These are phyloP conservation scores for Drosophila tristis DNA, from an alignment of 1,140 invertebrate genomes.

Conservation along the genomic window DNA sequence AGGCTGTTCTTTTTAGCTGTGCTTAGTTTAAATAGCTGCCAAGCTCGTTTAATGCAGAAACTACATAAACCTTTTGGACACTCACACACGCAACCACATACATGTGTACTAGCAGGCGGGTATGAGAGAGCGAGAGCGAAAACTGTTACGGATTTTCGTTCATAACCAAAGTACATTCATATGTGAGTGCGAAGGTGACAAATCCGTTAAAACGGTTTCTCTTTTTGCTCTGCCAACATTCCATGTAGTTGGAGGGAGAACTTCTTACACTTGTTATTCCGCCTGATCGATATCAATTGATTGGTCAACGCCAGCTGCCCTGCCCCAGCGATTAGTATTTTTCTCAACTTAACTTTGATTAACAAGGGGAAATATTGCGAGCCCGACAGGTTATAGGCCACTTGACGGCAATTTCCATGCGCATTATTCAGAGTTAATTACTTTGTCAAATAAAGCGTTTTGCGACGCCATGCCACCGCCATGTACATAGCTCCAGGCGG, in stretches of 20 bases:
- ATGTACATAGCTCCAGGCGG: background rate
- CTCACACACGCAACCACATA: too few relatives aligned
- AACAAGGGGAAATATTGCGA: slow-evolving; percentile 37
- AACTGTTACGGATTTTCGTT: too few relatives aligned
- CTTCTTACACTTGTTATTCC: slow-evolving; percentile 30
- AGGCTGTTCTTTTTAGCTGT: too few relatives aligned
- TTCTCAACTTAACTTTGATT: slow-evolving; percentile 42
- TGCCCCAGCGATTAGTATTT: slow-evolving; percentile 8
- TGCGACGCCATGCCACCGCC: slow-evolving; percentile 4
- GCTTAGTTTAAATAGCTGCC: too few relatives aligned
- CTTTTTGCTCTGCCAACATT: slow-evolving; percentile 18
- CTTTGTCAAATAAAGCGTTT: slow-evolving; percentile 71
- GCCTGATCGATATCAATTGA: slow-evolving; percentile 56
- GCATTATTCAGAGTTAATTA: slow-evolving; percentile 77
- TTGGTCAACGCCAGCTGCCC: slow-evolving; percentile 11
- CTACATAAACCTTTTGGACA: too few relatives aligned
- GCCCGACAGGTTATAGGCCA: slow-evolving; percentile 65
- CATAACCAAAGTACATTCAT: too few relatives aligned
- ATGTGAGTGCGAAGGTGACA: too few relatives aligned
- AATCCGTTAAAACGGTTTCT: slow-evolving; percentile 35
- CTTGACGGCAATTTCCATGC: slow-evolving; percentile 67
- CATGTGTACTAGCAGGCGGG: too few relatives aligned
- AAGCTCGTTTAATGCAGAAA: too few relatives aligned
- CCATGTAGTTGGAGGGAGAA: slow-evolving; percentile 32
- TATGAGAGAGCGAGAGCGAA: too few relatives aligned